A percentile compares a stretch with the other conserved stretches of the same genome.
Conservation (phyloP, 1,140 invertebrate genomes). For the Cydia strobilella region DNA sequence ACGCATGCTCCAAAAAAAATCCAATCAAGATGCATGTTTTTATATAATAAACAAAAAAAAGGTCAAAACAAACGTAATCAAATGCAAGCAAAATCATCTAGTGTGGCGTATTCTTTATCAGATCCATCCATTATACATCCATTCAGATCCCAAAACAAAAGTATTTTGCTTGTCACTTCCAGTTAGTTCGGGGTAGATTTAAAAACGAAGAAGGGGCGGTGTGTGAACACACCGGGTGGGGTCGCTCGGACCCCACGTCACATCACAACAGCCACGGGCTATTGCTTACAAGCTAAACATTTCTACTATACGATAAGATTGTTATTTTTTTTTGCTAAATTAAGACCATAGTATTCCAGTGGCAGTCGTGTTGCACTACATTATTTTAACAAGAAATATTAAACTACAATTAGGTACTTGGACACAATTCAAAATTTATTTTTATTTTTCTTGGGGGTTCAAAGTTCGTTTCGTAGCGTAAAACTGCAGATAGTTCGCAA, state of each 20-base stretch:
- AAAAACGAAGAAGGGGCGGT: conserved; percentile 42
- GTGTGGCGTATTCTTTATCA: neutral
- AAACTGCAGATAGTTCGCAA: too few relatives aligned
- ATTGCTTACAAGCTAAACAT: conserved; percentile 49
- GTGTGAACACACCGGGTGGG: conserved; percentile 57
- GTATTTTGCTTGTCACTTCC: conserved; percentile 7
- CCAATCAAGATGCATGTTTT: neutral
- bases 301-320: conserved; percentile 20
- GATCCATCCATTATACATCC: neutral
- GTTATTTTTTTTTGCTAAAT: conserved; percentile 7
- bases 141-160: conserved; percentile 8
- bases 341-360: neutral
- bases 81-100: neutral
- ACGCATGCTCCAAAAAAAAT: neutral
- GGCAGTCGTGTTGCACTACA: too few relatives aligned
- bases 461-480: too few relatives aligned
- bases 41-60: neutral
- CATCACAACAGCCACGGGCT: conserved; percentile 56
- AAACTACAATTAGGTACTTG: too few relatives aligned
- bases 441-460: too few relatives aligned
- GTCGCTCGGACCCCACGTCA: conserved; percentile 42
- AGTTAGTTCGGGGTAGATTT: neutral
- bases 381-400: too few relatives aligned
- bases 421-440: too few relatives aligned
- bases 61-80: neutral